These are phyloP conservation scores for Procambarus virginalis DNA, from an alignment of 1,140 invertebrate genomes.

Conservation along the genomic window DNA sequence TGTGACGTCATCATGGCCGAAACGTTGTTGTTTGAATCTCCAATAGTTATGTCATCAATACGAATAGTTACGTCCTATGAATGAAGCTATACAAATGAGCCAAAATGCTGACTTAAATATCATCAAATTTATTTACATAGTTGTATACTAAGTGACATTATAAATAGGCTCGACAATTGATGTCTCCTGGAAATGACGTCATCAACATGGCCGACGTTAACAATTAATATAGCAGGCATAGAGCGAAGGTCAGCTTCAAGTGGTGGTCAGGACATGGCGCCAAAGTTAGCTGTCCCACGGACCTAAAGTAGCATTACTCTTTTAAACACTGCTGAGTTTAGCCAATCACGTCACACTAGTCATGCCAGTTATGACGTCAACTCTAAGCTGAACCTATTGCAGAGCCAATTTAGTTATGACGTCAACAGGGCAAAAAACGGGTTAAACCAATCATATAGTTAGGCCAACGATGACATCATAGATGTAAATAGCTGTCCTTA, in stretches of 20 bases:
- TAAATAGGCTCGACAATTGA: not conserved
- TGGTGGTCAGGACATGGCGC: not conserved
- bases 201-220: not conserved
- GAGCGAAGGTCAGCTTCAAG: not conserved
- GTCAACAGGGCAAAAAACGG: constrained; percentile 3
- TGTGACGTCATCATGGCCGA: not conserved
- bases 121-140: no score
- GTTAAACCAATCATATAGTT: not conserved
- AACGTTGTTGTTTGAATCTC: not conserved
- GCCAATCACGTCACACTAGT: constrained; percentile 2
- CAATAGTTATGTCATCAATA: not conserved
- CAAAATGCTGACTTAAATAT: no score
- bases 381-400: not conserved
- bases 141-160: no score
- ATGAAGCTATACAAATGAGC: no score
- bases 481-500: not conserved
- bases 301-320: not conserved
- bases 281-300: not conserved
- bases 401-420: not conserved
- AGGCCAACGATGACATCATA: not conserved
- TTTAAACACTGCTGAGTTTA: not conserved
- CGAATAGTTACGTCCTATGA: not conserved
- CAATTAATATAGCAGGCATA: not conserved
- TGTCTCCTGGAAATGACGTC: not conserved
- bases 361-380: not conserved